Percentiles rank a stretch among this genome's conserved stretches.
Conservation (phyloP, 2,888 invertebrate genomes). For the Cataglyphis altisquamis region DNA sequence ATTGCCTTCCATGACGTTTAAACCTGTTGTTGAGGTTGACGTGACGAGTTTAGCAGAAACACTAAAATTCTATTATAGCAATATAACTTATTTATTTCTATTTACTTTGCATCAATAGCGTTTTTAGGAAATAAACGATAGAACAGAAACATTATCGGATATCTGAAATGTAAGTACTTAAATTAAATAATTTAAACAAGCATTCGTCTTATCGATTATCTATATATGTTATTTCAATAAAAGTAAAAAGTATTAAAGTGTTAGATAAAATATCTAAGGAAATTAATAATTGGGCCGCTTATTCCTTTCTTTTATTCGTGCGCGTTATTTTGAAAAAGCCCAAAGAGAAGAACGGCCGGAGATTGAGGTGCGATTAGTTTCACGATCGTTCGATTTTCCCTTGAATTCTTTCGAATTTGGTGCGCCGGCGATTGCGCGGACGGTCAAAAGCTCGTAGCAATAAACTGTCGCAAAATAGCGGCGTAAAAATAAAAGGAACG, state of each 20-base stretch:
- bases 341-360: neutral
- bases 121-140: conserved; percentile 8
- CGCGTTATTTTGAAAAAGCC: neutral
- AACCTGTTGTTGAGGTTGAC: conserved; percentile 26
- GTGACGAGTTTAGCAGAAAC: conserved; percentile 18
- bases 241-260: neutral
- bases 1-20: conserved; percentile 36
- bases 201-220: neutral
- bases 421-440: conserved; percentile 10
- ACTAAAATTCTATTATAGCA: conserved; percentile 13
- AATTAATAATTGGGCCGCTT: neutral
- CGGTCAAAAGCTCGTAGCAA: conserved; percentile 20
- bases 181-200: neutral
- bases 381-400: conserved; percentile 15
- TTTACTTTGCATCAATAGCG: neutral
- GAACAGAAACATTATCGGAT: neutral
- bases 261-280: neutral
- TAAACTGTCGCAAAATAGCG: conserved; percentile 53
- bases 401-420: conserved; percentile 43
- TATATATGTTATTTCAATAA: neutral
- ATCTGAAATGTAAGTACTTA: neutral
- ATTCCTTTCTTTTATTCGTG: neutral
- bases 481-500: conserved; percentile 55
- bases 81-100: conserved; percentile 4
- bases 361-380: conserved; percentile 27